These are phyloP conservation scores for Falco peregrinus DNA, from an alignment of 2,797 vertebrate genomes.

Conservation along the genomic window DNA sequence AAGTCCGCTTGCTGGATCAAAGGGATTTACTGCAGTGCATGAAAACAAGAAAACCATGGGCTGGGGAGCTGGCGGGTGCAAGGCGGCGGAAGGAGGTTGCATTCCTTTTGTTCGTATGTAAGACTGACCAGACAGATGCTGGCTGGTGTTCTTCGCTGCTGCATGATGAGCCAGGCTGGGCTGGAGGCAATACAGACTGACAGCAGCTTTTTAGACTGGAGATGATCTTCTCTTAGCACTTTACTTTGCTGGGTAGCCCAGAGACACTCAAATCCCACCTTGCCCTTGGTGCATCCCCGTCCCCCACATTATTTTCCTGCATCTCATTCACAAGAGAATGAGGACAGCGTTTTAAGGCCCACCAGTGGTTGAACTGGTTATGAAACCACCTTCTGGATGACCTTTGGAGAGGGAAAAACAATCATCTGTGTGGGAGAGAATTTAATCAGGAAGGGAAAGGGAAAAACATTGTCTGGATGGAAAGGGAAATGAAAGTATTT, in stretches of 20 bases:
- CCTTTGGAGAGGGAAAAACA: constrained; percentile 30
- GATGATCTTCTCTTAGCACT: not conserved
- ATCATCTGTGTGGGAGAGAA: constrained; percentile 53
- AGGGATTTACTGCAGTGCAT: not conserved
- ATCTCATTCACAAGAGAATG: not conserved
- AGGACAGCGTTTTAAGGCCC: not conserved
- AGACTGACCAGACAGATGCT: constrained; percentile 45
- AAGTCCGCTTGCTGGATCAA: constrained; percentile 16
- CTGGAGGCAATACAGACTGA: constrained; percentile 19
- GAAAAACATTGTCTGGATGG: constrained; percentile 72
- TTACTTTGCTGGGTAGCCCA: not conserved
- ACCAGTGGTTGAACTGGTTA: not conserved
- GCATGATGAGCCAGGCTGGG: not conserved
- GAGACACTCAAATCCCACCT: not conserved
- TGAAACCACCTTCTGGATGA: constrained; percentile 51
- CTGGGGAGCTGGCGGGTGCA: not conserved
- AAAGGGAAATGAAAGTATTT: constrained; percentile 75
- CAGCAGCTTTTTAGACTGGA: not conserved
- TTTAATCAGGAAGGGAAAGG: constrained; percentile 48
- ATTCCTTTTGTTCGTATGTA: constrained; percentile 48
- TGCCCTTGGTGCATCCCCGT: not conserved
- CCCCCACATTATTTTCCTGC: not conserved
- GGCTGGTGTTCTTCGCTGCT: not conserved
- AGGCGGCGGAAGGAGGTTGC: constrained; percentile 33
- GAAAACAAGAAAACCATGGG: constrained; percentile 17